Base-by-base conservation (phyloP, 2,888 invertebrate genomes). In the Lamellibrachia columna region DNA sequence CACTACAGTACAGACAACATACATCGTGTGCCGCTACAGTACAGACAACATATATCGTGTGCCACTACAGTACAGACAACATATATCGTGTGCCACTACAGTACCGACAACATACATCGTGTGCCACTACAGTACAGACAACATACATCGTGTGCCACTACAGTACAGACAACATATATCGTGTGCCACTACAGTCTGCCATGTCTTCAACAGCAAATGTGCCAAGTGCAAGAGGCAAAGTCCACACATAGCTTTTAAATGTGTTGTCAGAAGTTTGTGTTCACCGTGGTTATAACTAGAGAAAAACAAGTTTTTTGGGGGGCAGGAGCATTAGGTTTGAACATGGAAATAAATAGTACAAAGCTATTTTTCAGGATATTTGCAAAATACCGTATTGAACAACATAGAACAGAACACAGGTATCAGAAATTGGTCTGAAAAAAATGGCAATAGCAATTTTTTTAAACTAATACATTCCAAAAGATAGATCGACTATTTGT, bases 151-250 rank as follows among this genome's bases (percentile, higher is more conserved):
- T 40, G 75, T 75, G 75, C 15, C 22, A 75, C 40, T 75, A 75
- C 75, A 75, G 75, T 75, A 75, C 22, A 75, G 6, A 55, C 55
- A 55, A 22, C n/a, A 75, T 7, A 75, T 22, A 75, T 75, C 2
- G 11, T 15, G 75, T 22, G 2, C 75, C 75, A 75, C 75, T 75
- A 22, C 75, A 75, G 15, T 75, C 75, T 75, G 75, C 75, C 75
- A 75, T 75, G 75, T 75, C 75, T 75, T 75, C 75, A 75, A 75
- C 22, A 75, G 75, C 75, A 75, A 75, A 75, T 75, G 75, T 75
- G 75, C 75, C 22, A 22, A 11, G 75, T 75, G 75, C 75, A 75
- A 75, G 22, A 75, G 75, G 22, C n/a, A 15, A 22, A n/a, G 15
- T 75, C 75, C 75, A 75, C 22, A 22, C 75, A 75, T 15, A 15